Evolutionary conservation across 1,140 invertebrate genomes (phyloP), one percentile per base, ranked within the genome.

Genomic region (Parasteatoda tepidariorum): DNA sequence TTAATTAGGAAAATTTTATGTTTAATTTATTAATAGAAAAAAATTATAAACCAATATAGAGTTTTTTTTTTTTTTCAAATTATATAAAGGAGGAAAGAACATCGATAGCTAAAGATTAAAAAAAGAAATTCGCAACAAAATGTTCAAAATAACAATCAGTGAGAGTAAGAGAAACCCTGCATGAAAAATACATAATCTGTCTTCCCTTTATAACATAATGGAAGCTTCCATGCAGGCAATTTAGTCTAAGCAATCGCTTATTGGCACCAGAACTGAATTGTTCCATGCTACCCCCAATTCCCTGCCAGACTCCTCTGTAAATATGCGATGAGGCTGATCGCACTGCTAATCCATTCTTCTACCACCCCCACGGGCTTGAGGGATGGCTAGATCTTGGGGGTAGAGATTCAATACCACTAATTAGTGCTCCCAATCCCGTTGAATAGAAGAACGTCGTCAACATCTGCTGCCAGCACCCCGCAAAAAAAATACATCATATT

Each of bases 401-500:
- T 28, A n/a, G 22, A 34, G 73, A 76, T 38, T 76, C 73, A 76
- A 76, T 76, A 76, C 61, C 38, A 76, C 73, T 76, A 76, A 76
- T 76, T 76, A 76, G 73, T 76, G 73, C 73, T 64, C 64, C 61
- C 61, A 57, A 34, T 48, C 38, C 22, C 13, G 34, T 55, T 33
- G 59, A 48, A 76, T 74, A 31, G 61, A 76, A 31, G 28, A 28
- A 64, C 38, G 59, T 76, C 73, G 64, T 11, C 33, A 38, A 64
- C 73, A 76, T 76, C 73, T 76, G 73, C 28, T 38, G 38, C 73
- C 73, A 38, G 59, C 55, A 38, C 34, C 68, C 33, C 5, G 13
- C 7, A 24, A 34, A 34, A 33, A 34, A 28, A 48, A 48, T 26
- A 66, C 24, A n/a, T 68, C 34, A 48, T 48, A 13, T 18, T 48